phyloP scores from a whole-genome alignment of 2,113 vertebrate species.

The Gambusia holbrooki region DNA sequence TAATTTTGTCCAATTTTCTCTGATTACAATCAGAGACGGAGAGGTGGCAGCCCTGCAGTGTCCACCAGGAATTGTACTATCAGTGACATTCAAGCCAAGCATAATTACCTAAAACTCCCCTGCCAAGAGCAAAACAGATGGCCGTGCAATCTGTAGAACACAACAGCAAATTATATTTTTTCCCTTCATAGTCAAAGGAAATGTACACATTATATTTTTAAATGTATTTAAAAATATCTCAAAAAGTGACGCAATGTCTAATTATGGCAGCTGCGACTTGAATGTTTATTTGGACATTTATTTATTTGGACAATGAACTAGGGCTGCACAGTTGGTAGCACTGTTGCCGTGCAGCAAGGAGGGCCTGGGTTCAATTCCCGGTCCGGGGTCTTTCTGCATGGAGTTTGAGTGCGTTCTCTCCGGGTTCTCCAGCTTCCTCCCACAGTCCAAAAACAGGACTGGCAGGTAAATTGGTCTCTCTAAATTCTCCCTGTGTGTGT shows the following conservation, averaged over 20 bases:
- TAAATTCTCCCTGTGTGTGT: too few relatives aligned
- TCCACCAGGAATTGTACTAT: constrained; percentile 34
- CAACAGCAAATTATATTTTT: neutral
- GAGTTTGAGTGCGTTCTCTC: too few relatives aligned
- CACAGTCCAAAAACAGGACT: too few relatives aligned
- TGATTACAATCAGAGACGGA: constrained; percentile 55
- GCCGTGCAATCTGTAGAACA: neutral
- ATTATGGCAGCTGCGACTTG: neutral
- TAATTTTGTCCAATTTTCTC: constrained; percentile 53
- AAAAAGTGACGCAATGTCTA: neutral
- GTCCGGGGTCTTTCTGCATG: too few relatives aligned
- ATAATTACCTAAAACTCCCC: constrained; percentile 32
- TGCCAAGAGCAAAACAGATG: neutral
- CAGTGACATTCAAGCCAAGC: constrained; percentile 20
- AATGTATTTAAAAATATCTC: too few relatives aligned
- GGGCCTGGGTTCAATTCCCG: too few relatives aligned
- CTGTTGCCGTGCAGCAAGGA: too few relatives aligned
- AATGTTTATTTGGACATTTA: neutral
- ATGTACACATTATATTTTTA: neutral
- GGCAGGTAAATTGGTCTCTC: too few relatives aligned
- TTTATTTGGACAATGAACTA: too few relatives aligned
- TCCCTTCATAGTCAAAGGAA: neutral
- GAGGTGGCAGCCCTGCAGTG: constrained; percentile 8
- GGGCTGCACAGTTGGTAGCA: too few relatives aligned
- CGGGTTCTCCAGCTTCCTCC: too few relatives aligned